A percentile compares a stretch with the other conserved stretches of the same genome.
phyloP scores from a whole-genome alignment of 2,797 vertebrate genomes.

The Emys orbicularis region DNA sequence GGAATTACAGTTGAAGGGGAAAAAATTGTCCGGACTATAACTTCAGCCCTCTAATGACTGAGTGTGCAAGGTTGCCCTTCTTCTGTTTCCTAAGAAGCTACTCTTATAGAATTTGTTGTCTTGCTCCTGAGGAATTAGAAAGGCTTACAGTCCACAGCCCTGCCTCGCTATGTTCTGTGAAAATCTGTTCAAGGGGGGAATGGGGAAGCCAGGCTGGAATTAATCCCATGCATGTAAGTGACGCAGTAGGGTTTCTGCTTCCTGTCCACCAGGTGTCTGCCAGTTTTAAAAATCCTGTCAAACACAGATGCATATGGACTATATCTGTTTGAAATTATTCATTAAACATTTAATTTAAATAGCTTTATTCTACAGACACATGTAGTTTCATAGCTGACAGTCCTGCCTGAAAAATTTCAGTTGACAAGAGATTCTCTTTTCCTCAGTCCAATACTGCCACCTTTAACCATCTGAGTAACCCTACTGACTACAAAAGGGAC shows the following conservation, averaged over 20 bases:
- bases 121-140: neutral
- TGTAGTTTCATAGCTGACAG: conserved; percentile 13
- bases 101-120: neutral
- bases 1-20: neutral
- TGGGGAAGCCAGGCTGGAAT: neutral
- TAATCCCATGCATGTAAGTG: neutral
- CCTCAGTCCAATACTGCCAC: neutral
- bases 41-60: neutral
- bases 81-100: neutral
- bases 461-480: neutral
- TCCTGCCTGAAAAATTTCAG: neutral
- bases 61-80: neutral
- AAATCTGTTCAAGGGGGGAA: neutral
- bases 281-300: neutral
- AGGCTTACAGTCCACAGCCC: neutral
- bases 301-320: neutral
- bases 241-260: neutral
- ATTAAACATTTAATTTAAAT: conserved; percentile 11
- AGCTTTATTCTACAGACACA: neutral
- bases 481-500: neutral
- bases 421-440: conserved; percentile 31
- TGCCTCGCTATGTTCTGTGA: neutral
- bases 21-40: neutral
- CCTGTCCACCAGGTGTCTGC: neutral
- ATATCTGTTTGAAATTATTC: neutral